These are phyloP conservation scores for Corythornis madagascariensis DNA, from an alignment of 2,113 vertebrate genomes.

Conservation along the genomic window DNA sequence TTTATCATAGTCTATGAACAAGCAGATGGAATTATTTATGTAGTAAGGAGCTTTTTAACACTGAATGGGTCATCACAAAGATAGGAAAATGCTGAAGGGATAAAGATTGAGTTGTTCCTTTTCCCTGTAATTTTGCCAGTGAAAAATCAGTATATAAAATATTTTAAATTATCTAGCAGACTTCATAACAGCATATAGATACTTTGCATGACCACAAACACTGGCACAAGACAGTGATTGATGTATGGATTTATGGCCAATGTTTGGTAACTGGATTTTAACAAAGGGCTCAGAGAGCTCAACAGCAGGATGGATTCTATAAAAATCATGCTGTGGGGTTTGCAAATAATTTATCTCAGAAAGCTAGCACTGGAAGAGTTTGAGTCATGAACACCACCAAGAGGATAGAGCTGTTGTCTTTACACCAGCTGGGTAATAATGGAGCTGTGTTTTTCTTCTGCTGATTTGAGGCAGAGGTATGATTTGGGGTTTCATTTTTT, in stretches of 20 bases:
- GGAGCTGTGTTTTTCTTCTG: background rate
- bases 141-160: background rate
- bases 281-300: background rate
- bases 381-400: background rate
- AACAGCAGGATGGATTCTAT: background rate
- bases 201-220: background rate
- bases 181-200: background rate
- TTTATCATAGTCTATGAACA: background rate
- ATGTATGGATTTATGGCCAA: background rate
- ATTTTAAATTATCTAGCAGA: background rate
- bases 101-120: background rate
- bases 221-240: background rate
- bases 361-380: background rate
- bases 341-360: background rate
- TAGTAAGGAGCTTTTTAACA: background rate
- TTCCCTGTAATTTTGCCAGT: background rate
- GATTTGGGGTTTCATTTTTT: background rate
- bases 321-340: background rate
- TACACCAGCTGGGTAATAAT: background rate
- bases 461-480: background rate
- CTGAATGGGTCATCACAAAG: background rate
- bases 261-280: background rate
- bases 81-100: background rate
- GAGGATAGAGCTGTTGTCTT: background rate
- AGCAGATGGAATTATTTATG: background rate